Evolutionary conservation across 2,113 vertebrate genomes (phyloP), one percentile per base, ranked within the genome.

Genomic region (Corythaixoides concolor): DNA sequence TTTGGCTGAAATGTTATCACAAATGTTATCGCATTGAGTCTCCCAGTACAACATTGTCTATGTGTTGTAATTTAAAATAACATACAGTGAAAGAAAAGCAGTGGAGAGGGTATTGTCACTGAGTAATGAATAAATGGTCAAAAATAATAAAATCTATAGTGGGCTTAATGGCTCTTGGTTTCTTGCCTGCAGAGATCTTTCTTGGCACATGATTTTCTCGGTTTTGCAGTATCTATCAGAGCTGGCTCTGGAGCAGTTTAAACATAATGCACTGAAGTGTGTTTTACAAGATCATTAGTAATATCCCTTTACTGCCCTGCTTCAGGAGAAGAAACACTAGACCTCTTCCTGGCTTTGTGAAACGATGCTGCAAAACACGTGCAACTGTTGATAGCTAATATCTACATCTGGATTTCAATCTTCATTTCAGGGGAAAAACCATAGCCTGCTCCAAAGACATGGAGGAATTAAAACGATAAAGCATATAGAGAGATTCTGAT

Each of bases 1-100:
- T 81, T 76, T 89, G 55, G 52, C n/a, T 80, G 41, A 88, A 85
- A 95, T n/a, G n/a, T n/a, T n/a, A n/a, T n/a, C n/a, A n/a, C n/a
- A n/a, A n/a, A n/a, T 23, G 6, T 56, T 68, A 43, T 33, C 35
- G 7, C 15, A 33, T 18, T 9, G 16, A 26, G 30, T 41, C 37
- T 78, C 63, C 22, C 47, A 60, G 58, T 62, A 23, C 8, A 52
- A 12, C 37, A 14, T 50, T 92, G 18, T 53, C 53, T 30, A 2
- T 23, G 18, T 70, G 21, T 39, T 86, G 76, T 81, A 19, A 85
- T 85, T 91, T 72, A 64, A 86, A 95, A 49, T 64, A 75, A 60
- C 15, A 67, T 3, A 5, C 11, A 58, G 35, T 23, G 37, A 66
- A 91, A 59, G 27, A 66, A 88, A 83, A 27, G 33, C 28, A 70